Base-by-base conservation (phyloP, 2,888 invertebrate species). In the Noctua fimbriata region DNA sequence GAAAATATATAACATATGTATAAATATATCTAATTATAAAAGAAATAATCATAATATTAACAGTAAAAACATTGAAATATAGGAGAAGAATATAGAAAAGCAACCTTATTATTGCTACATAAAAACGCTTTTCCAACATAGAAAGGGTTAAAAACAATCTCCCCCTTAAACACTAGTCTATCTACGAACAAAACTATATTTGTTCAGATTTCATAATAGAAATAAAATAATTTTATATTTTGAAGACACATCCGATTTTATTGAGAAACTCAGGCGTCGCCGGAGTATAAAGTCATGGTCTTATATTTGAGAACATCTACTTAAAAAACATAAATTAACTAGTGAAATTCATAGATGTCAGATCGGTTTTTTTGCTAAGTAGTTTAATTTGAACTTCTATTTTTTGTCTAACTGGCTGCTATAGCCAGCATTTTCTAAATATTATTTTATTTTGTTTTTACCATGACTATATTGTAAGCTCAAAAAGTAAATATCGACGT, bases 101-200 rank as follows among this genome's bases (percentile, higher is more conserved):
- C 32, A 67, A 75, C 6, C n/a, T 12, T 49, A 32, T 58, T 18
- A 41, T 74, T 75, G n/a, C 21, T 82, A 28, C 1, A 49, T 28
- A 47, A 12, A 52, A 21, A 41, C 16, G 41, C 24, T 9, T 49
- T 44, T 60, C 52, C 28, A 81, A 49, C 21, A 70, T 32, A 52
- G 21, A 73, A 77, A 67, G 41, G 32, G n/a, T 58, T 73, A 28
- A 36, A 44, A 60, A 76, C 21, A n/a, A 73, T 74, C 84, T 86
- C 87, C 89, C 88, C 83, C 79, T 65, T 73, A 67, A 77, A 79
- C 81, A 73, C 81, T 83, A 83, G 10, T 81, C 65, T 81, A 89
- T 77, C 66, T 83, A 86, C n/a, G 84, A 89, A 88, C 83, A 89
- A 87, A 86, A 69, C 41, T 47, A 65, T 2, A 76, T 89, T 86